Conservation (phyloP, 2,797 vertebrate species). For the Tangara arthus region DNA sequence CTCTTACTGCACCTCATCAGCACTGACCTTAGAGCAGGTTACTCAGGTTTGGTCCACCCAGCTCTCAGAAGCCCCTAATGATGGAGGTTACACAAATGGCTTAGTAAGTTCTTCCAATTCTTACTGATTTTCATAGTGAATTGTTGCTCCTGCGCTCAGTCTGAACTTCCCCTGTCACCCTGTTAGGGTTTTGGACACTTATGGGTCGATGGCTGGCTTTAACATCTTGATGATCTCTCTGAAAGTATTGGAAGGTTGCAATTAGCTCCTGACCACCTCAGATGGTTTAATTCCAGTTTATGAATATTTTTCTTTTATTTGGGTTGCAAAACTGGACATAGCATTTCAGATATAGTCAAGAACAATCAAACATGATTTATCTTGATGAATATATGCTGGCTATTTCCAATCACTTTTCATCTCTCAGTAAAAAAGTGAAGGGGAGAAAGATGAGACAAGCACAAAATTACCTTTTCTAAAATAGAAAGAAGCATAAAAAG, state of each 20-base stretch:
- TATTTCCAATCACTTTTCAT: background rate
- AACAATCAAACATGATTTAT: background rate
- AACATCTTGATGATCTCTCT: background rate
- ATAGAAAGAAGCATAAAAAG: background rate
- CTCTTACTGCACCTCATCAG: background rate
- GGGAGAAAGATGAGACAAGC: background rate
- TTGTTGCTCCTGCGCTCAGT: background rate
- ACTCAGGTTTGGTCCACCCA: background rate
- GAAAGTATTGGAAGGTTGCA: background rate
- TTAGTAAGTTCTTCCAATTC: background rate
- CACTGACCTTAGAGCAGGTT: background rate
- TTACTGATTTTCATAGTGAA: background rate
- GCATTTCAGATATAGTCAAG: background rate
- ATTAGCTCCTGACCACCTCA: background rate
- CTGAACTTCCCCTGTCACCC: background rate
- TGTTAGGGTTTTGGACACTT: background rate
- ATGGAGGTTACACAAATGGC: background rate
- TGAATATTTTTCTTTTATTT: background rate
- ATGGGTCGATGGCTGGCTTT: background rate
- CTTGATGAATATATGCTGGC: background rate
- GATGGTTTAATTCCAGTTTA: background rate
- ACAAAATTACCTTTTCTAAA: background rate
- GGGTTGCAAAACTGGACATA: background rate
- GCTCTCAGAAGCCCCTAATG: background rate
- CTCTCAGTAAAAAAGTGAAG: background rate